Evolutionary conservation across 1,140 invertebrate genomes (phyloP), one percentile per base, ranked within the genome.

Genomic region (Episyrphus balteatus): DNA sequence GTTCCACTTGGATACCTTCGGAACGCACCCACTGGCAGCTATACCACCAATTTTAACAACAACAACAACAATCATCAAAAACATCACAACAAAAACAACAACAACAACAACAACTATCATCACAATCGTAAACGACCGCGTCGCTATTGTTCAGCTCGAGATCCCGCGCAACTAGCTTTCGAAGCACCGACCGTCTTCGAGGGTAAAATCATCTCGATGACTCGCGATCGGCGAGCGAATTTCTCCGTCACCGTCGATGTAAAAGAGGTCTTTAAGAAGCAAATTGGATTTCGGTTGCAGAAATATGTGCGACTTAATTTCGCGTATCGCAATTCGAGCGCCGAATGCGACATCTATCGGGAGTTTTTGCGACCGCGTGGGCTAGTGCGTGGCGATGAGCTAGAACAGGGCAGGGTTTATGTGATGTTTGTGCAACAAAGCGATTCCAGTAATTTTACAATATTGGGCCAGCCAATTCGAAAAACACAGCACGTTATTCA

Each of bases 191-290:
- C 76, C 10, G 76, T 81, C 13, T 80, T 81, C 62, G 75, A 76
- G 64, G 79, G 78, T 21, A 80, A 79, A 56, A 77, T 75, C 15
- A 72, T 76, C 14, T 81, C 79, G 31, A 75, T 76, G 71, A 76
- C 76, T 42, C 70, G 74, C 21, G 62, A 71, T 46, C 69, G 74
- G 17, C 73, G 73, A 30, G 64, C 72, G 30, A 76, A 74, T 55
- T 80, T 80, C 66, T 75, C 76, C 39, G 79, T 78, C 48, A 80
- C 79, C 13, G 81, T 82, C 64, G 77, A 80, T 56, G 79, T 82
- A 42, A 73, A 75, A 52, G 69, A 74, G 31, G 74, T 80, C 43
- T 77, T 75, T 59, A 81, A 81, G 59, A 77, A 76, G 55, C 73
- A 77, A 51, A 56, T 69, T 38, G 70, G 72, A 14, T 72, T 72